A percentile compares a stretch with the other conserved stretches of the same genome.
phyloP scores from a whole-genome alignment of 2,113 vertebrate genomes.

The Mesoclemmys tuberculata region DNA sequence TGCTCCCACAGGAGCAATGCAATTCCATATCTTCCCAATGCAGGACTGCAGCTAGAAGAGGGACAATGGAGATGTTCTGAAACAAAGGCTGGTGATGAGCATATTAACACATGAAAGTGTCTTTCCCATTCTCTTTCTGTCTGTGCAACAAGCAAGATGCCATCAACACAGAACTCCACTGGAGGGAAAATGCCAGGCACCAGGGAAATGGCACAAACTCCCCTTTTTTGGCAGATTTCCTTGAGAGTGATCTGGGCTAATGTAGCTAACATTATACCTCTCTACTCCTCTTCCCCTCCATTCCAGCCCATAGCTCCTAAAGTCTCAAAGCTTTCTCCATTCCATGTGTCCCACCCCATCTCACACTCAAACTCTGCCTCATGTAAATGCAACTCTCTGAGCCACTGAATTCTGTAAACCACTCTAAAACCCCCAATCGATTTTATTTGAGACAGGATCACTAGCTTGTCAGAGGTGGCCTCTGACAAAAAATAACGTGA shows the following conservation, averaged over 20 bases:
- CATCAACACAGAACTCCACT: background rate
- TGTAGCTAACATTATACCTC: rapidly evolving
- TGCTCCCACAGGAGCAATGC: background rate
- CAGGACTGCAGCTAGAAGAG: background rate
- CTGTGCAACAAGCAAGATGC: background rate
- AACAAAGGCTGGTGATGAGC: background rate
- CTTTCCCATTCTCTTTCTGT: background rate
- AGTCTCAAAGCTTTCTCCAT: background rate
- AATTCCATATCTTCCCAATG: background rate
- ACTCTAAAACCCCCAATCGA: slow-evolving; percentile 2
- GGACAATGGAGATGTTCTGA: background rate
- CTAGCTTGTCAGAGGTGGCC: slow-evolving; percentile 45
- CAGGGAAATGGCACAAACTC: background rate
- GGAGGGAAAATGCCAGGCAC: background rate
- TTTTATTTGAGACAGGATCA: slow-evolving; percentile 37
- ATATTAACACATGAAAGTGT: background rate
- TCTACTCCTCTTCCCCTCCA: background rate
- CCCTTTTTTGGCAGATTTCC: background rate
- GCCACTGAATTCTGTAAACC: slow-evolving; percentile 1
- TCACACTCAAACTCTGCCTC: background rate
- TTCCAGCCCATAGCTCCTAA: background rate
- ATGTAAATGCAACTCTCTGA: background rate
- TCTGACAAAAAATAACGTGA: slow-evolving; percentile 44
- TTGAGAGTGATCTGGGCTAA: background rate
- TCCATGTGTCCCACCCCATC: background rate